Evolutionary conservation across 2,797 vertebrate genomes (phyloP).

Genomic region (Antrozous pallidus): DNA sequence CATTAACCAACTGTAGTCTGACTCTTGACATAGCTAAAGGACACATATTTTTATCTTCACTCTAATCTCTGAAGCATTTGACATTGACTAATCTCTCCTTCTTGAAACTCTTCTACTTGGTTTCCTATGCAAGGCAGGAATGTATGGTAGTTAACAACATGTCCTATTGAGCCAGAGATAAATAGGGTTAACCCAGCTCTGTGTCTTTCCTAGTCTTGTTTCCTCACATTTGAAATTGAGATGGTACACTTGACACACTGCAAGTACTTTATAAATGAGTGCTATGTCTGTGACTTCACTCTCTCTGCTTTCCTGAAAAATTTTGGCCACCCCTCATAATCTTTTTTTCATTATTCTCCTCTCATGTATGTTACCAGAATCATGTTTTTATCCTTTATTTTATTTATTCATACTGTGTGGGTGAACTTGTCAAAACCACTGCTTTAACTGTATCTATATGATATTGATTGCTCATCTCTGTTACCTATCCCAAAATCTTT

Average conservation of each 20-base stretch:
- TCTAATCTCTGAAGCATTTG: neutral
- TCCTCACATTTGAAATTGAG: constrained; percentile 34
- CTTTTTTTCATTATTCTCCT: neutral
- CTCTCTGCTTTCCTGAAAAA: neutral
- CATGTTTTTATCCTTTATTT: neutral
- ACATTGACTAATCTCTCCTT: neutral
- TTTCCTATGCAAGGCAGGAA: neutral
- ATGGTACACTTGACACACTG: neutral
- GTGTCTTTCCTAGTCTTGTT: neutral
- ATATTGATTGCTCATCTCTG: neutral
- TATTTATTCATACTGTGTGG: neutral
- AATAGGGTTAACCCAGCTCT: neutral
- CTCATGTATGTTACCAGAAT: neutral
- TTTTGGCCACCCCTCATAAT: neutral
- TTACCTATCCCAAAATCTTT: neutral
- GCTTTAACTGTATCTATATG: neutral
- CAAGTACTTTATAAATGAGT: neutral
- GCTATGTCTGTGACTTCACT: neutral
- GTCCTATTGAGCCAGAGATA: neutral
- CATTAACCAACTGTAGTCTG: neutral
- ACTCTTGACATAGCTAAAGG: neutral
- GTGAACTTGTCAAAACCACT: neutral
- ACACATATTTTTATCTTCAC: neutral
- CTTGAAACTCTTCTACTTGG: neutral
- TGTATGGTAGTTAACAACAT: neutral